Evolutionary conservation across 2,888 invertebrate species (phyloP).

Genomic region (Ephialtes manifestator): DNA sequence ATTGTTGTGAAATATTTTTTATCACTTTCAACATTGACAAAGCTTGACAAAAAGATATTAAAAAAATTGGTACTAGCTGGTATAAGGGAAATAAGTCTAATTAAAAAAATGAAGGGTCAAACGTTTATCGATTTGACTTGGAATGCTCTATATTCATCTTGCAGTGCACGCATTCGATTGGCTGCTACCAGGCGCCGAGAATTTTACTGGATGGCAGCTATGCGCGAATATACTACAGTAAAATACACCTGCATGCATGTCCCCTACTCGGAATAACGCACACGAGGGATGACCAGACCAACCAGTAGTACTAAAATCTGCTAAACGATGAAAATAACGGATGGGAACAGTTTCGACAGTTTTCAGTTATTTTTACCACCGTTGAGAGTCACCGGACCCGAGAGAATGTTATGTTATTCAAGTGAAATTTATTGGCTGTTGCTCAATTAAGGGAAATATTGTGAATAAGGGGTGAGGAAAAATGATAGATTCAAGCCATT

Average conservation of each 20-base stretch:
- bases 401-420: conserved; percentile 52
- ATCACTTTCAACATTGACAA: too few species aligned
- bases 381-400: conserved; percentile 2
- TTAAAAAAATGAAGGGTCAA: too few species aligned
- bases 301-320: conserved; percentile 80
- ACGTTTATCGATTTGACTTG: too few species aligned
- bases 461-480: conserved; percentile 31
- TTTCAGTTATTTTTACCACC: conserved; percentile 82
- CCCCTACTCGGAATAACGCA: conserved; percentile 19
- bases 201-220: background rate
- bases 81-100: too few species aligned
- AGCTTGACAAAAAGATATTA: too few species aligned
- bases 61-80: too few species aligned
- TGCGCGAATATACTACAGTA: conserved; percentile 29
- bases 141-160: background rate
- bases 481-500: conserved; percentile 24
- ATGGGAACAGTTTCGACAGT: conserved; percentile 80
- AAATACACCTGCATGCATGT: conserved; percentile 43
- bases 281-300: conserved; percentile 10
- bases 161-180: background rate
- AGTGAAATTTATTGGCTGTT: conserved; percentile 59
- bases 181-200: conserved; percentile 3
- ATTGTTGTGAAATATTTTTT: too few species aligned
- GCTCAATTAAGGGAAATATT: conserved; percentile 64
- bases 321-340: conserved; percentile 85